These are phyloP conservation scores for Epinephelus malabaricus DNA, from an alignment of 2,797 vertebrate genomes.

Conservation along the genomic window DNA sequence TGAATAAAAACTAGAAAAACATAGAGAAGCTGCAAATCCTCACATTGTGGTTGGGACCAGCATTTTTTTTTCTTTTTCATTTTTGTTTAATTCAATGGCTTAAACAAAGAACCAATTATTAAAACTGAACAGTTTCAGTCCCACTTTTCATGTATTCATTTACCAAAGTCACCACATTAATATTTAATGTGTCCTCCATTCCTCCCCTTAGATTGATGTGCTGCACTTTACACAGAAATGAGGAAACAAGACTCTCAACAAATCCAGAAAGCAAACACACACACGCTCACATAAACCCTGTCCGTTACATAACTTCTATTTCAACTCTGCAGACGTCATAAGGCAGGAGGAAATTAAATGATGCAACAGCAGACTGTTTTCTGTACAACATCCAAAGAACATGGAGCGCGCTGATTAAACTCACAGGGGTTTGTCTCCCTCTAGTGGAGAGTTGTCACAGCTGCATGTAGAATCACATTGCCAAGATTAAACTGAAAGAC, in stretches of 20 bases:
- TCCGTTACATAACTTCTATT: slow-evolving; percentile 57
- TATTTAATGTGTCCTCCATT: neutral
- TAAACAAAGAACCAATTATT: no score
- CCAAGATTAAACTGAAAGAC: neutral
- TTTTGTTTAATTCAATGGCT: neutral
- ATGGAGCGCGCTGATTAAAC: neutral
- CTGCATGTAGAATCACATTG: neutral
- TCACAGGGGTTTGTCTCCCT: slow-evolving; percentile 56
- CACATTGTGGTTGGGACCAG: neutral
- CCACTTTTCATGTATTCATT: neutral
- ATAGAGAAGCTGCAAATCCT: neutral
- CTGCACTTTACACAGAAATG: neutral
- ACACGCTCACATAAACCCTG: neutral
- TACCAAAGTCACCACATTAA: neutral
- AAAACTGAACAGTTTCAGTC: neutral
- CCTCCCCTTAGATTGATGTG: neutral
- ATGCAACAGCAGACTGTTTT: slow-evolving; percentile 67
- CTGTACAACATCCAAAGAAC: slow-evolving; percentile 6
- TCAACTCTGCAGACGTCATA: slow-evolving; percentile 42
- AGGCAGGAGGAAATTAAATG: slow-evolving; percentile 56
- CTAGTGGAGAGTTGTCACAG: slow-evolving; percentile 57
- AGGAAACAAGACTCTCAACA: neutral
- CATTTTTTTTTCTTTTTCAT: neutral
- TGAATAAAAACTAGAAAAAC: neutral
- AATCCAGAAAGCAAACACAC: slow-evolving; percentile 8